Percentiles rank a stretch among this genome's conserved stretches.
Conservation (phyloP, 2,113 vertebrate species). For the Halichoeres trimaculatus region DNA sequence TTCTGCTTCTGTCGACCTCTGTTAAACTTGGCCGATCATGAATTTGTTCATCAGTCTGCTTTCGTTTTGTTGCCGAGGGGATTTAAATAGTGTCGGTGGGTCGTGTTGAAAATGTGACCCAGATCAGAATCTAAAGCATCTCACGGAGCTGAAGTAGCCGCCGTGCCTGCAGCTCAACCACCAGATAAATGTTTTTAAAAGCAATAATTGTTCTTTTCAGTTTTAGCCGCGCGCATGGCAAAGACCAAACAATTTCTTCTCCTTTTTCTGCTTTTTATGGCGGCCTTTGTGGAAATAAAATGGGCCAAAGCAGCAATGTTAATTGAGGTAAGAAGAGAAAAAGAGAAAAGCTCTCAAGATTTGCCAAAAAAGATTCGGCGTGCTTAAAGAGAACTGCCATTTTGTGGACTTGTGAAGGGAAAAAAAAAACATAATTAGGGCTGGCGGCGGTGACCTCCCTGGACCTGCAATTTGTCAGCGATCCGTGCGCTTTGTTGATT, state of each 20-base stretch:
- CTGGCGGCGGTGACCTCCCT: slow-evolving; percentile 72
- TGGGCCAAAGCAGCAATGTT: slow-evolving; percentile 77
- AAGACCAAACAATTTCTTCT: slow-evolving; percentile 70
- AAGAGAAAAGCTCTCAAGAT: slow-evolving; percentile 59
- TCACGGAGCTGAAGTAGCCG: slow-evolving; percentile 83
- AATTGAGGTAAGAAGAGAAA: slow-evolving; percentile 78
- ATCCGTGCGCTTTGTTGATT: slow-evolving; percentile 90
- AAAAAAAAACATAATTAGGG: slow-evolving; percentile 72
- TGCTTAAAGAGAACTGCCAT: slow-evolving; percentile 84
- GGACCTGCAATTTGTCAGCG: slow-evolving; percentile 90
- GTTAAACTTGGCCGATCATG: slow-evolving; percentile 4
- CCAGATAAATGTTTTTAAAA: slow-evolving; percentile 88
- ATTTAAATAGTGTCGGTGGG: slow-evolving; percentile 12
- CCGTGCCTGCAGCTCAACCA: slow-evolving; percentile 76
- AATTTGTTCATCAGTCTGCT: slow-evolving; percentile 19
- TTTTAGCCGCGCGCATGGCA: slow-evolving; percentile 72
- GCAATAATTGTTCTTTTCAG: slow-evolving; percentile 87
- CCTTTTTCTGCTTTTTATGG: slow-evolving; percentile 52
- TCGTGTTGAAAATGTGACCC: slow-evolving; percentile 27
- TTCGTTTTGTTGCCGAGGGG: neutral
- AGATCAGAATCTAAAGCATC: slow-evolving; percentile 73
- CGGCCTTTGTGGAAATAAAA: slow-evolving; percentile 34
- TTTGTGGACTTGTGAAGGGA: slow-evolving; percentile 66
- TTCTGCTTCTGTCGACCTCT: neutral
- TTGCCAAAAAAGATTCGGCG: slow-evolving; percentile 75